A percentile compares a stretch with the other conserved stretches of the same genome.
These are phyloP conservation scores for Dicrostonyx torquatus DNA, from an alignment of 2,797 vertebrate species.

Conservation along the genomic window DNA sequence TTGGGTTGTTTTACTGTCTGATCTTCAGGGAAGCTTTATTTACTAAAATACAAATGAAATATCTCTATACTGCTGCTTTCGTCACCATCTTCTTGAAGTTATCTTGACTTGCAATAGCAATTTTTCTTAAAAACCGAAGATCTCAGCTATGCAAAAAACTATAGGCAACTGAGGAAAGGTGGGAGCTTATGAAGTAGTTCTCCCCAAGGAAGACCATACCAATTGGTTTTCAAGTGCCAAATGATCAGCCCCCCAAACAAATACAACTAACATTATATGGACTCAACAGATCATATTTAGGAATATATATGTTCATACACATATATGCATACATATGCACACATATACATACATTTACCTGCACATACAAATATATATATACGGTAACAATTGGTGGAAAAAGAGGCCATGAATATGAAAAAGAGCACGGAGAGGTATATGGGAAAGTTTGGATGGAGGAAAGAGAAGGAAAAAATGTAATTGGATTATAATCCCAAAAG, in stretches of 20 bases:
- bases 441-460: not conserved
- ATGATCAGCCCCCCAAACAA: not conserved
- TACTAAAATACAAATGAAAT: too few species aligned
- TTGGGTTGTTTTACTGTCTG: too few species aligned
- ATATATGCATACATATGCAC: too few species aligned
- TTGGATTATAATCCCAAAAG: not conserved
- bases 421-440: not conserved
- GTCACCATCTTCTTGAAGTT: not conserved
- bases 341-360: too few species aligned
- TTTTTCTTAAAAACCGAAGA: not conserved
- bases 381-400: not conserved
- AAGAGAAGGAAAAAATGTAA: not conserved
- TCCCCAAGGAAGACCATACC: not conserved
- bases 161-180: not conserved
- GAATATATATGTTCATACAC: not conserved
- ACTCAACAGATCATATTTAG: not conserved
- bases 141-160: not conserved
- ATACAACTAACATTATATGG: not conserved
- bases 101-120: not conserved
- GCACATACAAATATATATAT: not conserved
- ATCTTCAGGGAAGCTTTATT: too few species aligned
- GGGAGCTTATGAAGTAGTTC: not conserved
- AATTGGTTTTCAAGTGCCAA: not conserved
- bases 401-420: not conserved
- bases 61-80: too few species aligned